Conservation (phyloP, 1,140 invertebrate species). For the Ericerus pela region DNA sequence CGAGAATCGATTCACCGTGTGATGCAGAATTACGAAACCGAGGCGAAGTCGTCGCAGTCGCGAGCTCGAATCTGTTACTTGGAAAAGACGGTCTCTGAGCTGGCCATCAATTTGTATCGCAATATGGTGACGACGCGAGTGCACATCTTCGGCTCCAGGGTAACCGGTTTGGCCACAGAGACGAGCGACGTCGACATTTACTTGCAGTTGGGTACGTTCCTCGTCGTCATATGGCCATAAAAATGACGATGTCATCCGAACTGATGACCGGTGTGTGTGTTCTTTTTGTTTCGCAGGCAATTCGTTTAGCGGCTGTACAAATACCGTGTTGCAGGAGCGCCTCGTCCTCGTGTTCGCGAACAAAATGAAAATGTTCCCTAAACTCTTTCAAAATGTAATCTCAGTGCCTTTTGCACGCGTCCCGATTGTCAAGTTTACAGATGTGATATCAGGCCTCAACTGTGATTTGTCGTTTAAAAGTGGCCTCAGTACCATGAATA, state of each 20-base stretch:
- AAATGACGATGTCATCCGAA: too few species aligned
- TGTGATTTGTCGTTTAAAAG: conserved; percentile 42
- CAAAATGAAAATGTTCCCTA: conserved; percentile 20
- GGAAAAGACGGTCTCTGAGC: not conserved
- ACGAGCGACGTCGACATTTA: conserved; percentile 37
- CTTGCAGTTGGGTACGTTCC: conserved; percentile 32
- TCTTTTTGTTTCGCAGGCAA: not conserved
- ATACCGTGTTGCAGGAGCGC: not conserved
- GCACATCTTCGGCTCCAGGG: conserved; percentile 33
- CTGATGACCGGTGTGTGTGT: too few species aligned
- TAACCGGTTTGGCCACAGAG: conserved; percentile 29
- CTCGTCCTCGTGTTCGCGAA: conserved; percentile 13
- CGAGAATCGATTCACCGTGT: not conserved
- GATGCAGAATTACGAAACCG: not conserved
- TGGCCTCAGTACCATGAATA: conserved; percentile 39
- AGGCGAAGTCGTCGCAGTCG: not conserved
- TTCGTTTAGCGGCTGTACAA: not conserved
- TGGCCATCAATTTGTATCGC: not conserved
- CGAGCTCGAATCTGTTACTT: not conserved
- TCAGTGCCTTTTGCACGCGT: conserved; percentile 33
- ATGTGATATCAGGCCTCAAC: conserved; percentile 31
- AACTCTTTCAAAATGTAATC: conserved; percentile 26
- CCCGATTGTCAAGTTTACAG: conserved; percentile 39
- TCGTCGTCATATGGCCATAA: not conserved
- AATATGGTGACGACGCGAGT: not conserved